Conservation (phyloP, 2,888 invertebrate genomes). For the Diachrysia chrysitis region DNA sequence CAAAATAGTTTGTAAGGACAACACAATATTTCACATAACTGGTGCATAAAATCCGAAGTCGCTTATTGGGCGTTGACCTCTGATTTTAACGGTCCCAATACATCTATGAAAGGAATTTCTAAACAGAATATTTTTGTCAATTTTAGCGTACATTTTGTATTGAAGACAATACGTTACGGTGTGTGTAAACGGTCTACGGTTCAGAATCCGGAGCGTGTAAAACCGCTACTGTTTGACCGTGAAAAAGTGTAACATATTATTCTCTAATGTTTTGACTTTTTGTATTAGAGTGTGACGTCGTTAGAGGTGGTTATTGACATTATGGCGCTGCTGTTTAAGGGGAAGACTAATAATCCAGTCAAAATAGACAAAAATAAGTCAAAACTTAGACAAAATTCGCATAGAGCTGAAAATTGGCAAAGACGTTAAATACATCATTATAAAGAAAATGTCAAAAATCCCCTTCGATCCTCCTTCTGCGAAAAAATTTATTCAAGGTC, state of each 20-base stretch:
- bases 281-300: slow-evolving; percentile 15
- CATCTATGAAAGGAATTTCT: slow-evolving; percentile 71
- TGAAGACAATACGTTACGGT: slow-evolving; percentile 59
- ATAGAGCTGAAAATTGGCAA: too few relatives aligned
- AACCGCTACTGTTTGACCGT: slow-evolving; percentile 42
- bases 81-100: slow-evolving; percentile 75
- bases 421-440: too few relatives aligned
- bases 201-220: slow-evolving; percentile 61
- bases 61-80: slow-evolving; percentile 77
- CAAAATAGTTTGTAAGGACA: slow-evolving; percentile 44
- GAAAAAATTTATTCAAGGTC: too few relatives aligned
- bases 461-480: too few relatives aligned
- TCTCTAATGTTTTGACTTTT: slow-evolving; percentile 56
- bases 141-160: slow-evolving; percentile 55
- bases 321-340: background rate
- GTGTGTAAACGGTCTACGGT: slow-evolving; percentile 56
- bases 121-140: slow-evolving; percentile 69
- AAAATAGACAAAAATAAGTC: too few relatives aligned
- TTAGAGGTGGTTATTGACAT: slow-evolving; percentile 36
- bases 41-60: slow-evolving; percentile 80
- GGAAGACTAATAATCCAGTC: too few relatives aligned
- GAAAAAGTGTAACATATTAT: slow-evolving; percentile 62
- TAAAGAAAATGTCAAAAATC: too few relatives aligned
- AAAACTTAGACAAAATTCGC: too few relatives aligned
- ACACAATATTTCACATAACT: slow-evolving; percentile 75